Evolutionary conservation across 1,140 invertebrate species (phyloP).

Genomic region (Schlechtendalia chinensis): DNA sequence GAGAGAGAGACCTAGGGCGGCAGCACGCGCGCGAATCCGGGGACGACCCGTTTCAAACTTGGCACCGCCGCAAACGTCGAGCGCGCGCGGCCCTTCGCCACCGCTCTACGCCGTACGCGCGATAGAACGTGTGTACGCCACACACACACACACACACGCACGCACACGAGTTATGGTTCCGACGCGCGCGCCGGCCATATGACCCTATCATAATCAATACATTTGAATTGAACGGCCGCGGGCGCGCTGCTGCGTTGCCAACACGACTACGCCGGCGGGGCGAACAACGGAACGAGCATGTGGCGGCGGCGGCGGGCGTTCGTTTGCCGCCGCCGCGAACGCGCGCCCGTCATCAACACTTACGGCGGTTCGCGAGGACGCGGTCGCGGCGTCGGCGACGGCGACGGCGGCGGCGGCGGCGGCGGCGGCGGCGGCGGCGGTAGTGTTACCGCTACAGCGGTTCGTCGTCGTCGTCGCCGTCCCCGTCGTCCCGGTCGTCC

Average conservation of each 20-base stretch:
- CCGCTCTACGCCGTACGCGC: not conserved
- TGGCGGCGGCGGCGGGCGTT: not conserved
- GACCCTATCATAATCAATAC: conserved; percentile 46
- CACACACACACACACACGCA: not conserved
- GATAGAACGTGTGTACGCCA: not conserved
- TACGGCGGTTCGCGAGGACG: conserved; percentile 40
- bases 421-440: not conserved
- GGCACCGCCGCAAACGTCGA: conserved; percentile 34
- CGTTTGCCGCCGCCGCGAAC: not conserved
- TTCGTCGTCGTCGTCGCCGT: not conserved
- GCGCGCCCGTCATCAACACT: not conserved
- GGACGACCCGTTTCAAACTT: conserved; percentile 46
- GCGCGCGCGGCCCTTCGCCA: not conserved
- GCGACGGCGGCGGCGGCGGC: not conserved
- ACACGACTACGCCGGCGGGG: not conserved
- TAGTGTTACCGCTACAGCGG: not conserved
- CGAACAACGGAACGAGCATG: not conserved
- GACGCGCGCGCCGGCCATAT: conserved; percentile 16
- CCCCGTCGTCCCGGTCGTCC: no score
- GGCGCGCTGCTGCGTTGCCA: conserved; percentile 31
- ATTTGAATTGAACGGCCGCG: conserved; percentile 32
- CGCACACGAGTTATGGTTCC: not conserved
- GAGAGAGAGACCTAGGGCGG: no score
- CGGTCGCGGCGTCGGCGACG: not conserved
- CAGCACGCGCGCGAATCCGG: conserved; percentile 36